Base-by-base conservation (phyloP, 2,797 vertebrate species). In the Melanotaenia boesemani region DNA sequence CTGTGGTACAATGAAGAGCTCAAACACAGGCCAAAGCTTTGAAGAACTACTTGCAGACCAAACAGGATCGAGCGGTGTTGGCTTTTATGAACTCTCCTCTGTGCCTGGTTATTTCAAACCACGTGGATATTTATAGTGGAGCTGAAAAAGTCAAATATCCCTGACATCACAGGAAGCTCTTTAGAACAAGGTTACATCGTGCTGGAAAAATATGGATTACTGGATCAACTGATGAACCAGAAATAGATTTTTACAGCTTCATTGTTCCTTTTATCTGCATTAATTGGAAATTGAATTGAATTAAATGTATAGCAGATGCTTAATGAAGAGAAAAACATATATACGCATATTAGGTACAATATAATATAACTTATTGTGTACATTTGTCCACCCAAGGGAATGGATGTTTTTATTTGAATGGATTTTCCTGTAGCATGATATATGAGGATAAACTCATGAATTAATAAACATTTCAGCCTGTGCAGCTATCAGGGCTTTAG, bases 391-490 rank as follows among this genome's bases (percentile, higher is more conserved):
- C 30, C 36, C 28, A 36, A 9, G 39, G 22, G 22, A n/a, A 57
- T 58, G 12, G 34, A 32, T 34, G 0, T 52, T 50, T 48, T 46
- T 26, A 55, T 72, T 69, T 36, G 28, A 72, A 61, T 65, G 20
- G 28, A 4, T 28, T 76, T 64, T 75, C 44, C 34, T 30, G 15
- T 65, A 12, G 46, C 13, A n/a, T 70, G 34, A 59, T n/a, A 44
- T 37, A 28, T 57, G 58, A 67, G 46, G 63, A 70, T 59, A 72
- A 68, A 57, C 61, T 70, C 44, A 37, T 76, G 16, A 58, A 80
- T 81, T 62, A 59, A 63, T 73, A 68, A 70, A 70, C 39, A 50
- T 32, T 44, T 37, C 46, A 39, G 55, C 22, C 32, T 77, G 22
- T 44, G 57, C n/a, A 52, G 56, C 59, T 56, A 46, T 72, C 28